Evolutionary conservation across 2,113 vertebrate genomes (phyloP).

Genomic region (Microtus richardsoni): DNA sequence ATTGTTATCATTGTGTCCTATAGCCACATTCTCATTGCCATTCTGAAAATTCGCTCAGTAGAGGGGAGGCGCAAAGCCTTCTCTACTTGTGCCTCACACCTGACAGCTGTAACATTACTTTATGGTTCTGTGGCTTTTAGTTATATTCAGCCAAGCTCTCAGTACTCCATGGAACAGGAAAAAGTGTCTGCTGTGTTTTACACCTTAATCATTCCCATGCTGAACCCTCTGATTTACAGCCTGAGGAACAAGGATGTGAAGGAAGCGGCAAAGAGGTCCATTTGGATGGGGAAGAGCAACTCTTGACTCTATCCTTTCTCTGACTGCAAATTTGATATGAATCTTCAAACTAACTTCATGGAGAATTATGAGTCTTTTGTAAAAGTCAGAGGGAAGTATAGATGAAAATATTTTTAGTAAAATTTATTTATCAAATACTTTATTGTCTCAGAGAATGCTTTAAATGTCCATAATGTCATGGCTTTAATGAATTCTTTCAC

Average conservation of each 20-base stretch:
- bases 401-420: no score
- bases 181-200: slow-evolving; percentile 76
- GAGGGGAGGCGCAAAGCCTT: slow-evolving; percentile 19
- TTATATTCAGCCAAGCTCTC: slow-evolving; percentile 75
- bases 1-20: slow-evolving; percentile 64
- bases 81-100: slow-evolving; percentile 72
- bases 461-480: no score
- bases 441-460: no score
- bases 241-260: not conserved
- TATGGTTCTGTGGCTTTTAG: slow-evolving; percentile 74
- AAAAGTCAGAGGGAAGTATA: no score
- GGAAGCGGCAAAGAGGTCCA: slow-evolving; percentile 53
- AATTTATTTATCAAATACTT: no score
- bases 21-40: slow-evolving; percentile 44
- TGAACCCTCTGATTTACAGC: slow-evolving; percentile 72
- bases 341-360: no score
- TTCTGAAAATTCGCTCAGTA: slow-evolving; percentile 25
- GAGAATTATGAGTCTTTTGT: no score
- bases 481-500: no score
- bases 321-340: not conserved
- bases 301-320: not conserved
- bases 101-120: slow-evolving; percentile 72
- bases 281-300: not conserved
- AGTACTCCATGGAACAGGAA: slow-evolving; percentile 55
- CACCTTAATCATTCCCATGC: slow-evolving; percentile 77